Evolutionary conservation across 2,888 invertebrate species (phyloP), one percentile per base, ranked within the genome.

Genomic region (Malachius bipustulatus): DNA sequence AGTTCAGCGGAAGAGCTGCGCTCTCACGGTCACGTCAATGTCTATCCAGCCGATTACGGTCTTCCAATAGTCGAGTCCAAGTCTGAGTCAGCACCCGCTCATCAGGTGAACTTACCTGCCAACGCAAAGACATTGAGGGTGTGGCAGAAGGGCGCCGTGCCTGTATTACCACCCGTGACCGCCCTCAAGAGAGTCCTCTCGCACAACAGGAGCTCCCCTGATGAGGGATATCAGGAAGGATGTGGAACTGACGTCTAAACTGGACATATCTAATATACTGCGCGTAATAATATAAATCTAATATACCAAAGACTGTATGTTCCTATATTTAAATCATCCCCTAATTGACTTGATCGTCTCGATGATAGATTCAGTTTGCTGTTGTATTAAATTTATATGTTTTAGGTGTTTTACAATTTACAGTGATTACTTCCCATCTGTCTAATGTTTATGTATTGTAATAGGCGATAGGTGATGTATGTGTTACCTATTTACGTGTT

Each of bases 201-300:
- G 49, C 82, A 79, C 62, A 82, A 77, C 52, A 76, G 88, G 56
- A 87, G 84, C 60, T 82, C 88, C 14, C 82, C 85, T 27, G 90
- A 90, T 56, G 89, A 90, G 63, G 85, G 87, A 42, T 89, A 88
- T 61, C 88, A 88, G 62, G 89, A 89, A 66, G 89, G 89, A 54
- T 85, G 87, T 64, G 88, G 88, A 48, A 89, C 89, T 47, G 88
- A 89, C 64, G 89, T 89, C 62, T 88, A 82, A 70, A 58, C 30
- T 30, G 36, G 16, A n/a, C n/a, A n/a, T n/a, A n/a, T n/a, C 19
- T 31, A n/a, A n/a, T 15, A 30, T 34, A 26, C 15, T 14, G 11
- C 15, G 28, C 29, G n/a, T 4, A 14, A 28, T 30, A 13, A 14
- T 32, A 4, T 30, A 3, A 29, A 32, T 6, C n/a, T 29, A 30